Base-by-base conservation (phyloP, 1,140 invertebrate genomes). In the Laupala kohalensis region DNA sequence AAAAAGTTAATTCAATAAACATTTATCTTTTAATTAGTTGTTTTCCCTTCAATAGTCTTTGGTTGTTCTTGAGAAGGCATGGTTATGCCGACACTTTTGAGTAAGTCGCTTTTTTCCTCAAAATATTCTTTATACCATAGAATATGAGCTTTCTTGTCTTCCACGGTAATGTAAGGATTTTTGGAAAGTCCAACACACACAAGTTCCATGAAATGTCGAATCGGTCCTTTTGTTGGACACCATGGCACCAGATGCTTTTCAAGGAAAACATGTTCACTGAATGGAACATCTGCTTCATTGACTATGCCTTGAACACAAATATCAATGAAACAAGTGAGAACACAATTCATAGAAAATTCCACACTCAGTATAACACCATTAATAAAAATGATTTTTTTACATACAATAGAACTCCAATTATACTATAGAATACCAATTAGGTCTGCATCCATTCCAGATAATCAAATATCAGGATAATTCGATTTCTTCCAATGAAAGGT, bases 181-280 rank as follows among this genome's bases (percentile, higher is more conserved):
- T 96, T 96, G 0, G 94, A 95, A 12, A 99, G 83, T n/a, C 95
- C 96, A 0, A 92, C 86, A 75, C 90, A 92, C 0, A 98, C 95
- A 6, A 98, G 83, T 79, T 99, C 95, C 96, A 99, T 99, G 79
- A 97, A 99, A 80, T 98, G 93, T 23, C 93, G 83, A 71, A 99
- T 86, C 0, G 96, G 95, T 0, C 96, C 96, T 76, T 84, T 87
- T 53, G 82, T 85, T 0, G 97, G 96, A 82, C 97, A 98, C 90
- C 93, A 96, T 2, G 84, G 86, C 78, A 91, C 86, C 25, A 98
- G 83, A 79, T 95, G 88, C 24, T 85, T 80, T 74, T 98, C 95
- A 9, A 99, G 80, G 79, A 99, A 97, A 23, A 99, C 87, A 78
- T 99, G 97, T 74, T 97, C 92, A 2, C 92, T 87, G 79, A 97